A percentile compares a stretch with the other conserved stretches of the same genome.
These are phyloP conservation scores for Polymixis lichenea DNA, from an alignment of 2,888 invertebrate genomes.

Conservation along the genomic window DNA sequence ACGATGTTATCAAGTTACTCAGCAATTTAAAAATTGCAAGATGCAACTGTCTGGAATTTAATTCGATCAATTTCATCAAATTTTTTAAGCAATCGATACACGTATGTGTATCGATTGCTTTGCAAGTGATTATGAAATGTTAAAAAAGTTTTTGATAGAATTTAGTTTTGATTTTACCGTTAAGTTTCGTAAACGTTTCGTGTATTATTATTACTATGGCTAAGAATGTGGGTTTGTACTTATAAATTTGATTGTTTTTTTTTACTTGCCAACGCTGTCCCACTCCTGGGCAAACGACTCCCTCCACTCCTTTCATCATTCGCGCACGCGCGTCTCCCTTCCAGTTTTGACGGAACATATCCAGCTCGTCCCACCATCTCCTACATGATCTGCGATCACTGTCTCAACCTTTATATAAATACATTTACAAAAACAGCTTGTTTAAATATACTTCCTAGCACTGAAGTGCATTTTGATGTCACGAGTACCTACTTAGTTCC, in stretches of 20 bases:
- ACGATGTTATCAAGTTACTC: not conserved
- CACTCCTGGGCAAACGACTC: too few species aligned
- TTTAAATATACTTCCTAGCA: not conserved
- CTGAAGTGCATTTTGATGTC: not conserved
- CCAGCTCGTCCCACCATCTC: too few species aligned
- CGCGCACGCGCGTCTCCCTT: too few species aligned
- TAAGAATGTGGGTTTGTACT: not conserved
- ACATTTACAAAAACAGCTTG: too few species aligned
- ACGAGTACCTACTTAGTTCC: not conserved
- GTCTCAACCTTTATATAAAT: too few species aligned
- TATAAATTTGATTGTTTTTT: not conserved
- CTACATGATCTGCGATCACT: too few species aligned
- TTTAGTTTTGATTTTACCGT: not conserved
- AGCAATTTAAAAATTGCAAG: too few species aligned
- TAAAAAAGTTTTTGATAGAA: not conserved
- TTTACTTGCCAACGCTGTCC: too few species aligned
- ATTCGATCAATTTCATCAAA: not conserved
- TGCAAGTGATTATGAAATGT: not conserved
- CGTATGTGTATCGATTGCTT: too few species aligned
- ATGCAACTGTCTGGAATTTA: not conserved
- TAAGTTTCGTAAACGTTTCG: not conserved
- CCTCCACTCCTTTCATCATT: too few species aligned
- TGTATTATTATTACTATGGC: not conserved
- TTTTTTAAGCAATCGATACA: not conserved
- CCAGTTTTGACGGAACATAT: too few species aligned